phyloP scores from a whole-genome alignment of 2,113 vertebrate genomes.

The Thermophis baileyi region DNA sequence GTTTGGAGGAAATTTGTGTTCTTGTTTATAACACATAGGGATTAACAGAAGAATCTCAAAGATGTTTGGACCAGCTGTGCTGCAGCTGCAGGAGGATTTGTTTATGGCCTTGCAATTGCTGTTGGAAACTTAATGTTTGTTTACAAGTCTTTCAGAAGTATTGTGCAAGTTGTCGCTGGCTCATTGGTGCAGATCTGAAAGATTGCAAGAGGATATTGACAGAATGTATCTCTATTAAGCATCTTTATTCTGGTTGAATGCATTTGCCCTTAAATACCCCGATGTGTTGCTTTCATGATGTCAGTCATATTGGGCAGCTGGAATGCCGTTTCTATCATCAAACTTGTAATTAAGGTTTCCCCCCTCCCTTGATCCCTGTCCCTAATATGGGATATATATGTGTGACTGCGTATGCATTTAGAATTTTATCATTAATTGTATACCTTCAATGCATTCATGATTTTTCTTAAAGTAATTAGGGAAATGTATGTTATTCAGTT shows the following conservation, averaged over 20 bases:
- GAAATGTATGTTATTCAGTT: background rate
- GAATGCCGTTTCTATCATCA: background rate
- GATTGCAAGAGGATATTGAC: background rate
- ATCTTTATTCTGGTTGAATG: background rate
- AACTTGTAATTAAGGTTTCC: background rate
- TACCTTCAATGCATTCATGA: background rate
- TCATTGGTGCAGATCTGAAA: slow-evolving; percentile 26
- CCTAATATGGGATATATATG: too few species aligned
- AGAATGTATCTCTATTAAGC: background rate
- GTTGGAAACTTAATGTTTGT: slow-evolving; percentile 27
- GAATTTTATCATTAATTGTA: background rate
- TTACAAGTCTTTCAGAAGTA: slow-evolving; percentile 40
- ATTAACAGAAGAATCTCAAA: background rate
- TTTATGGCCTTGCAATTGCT: slow-evolving; percentile 29
- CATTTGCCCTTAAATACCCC: slow-evolving; percentile 4
- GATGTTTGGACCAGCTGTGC: slow-evolving; percentile 44
- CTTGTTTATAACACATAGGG: slow-evolving; percentile 28
- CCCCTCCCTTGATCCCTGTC: background rate
- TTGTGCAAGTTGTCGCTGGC: slow-evolving; percentile 12
- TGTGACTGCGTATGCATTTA: background rate
- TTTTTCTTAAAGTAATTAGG: background rate
- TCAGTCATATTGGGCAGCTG: background rate
- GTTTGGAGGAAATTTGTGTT: background rate
- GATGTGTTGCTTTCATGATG: background rate
- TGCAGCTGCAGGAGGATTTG: slow-evolving; percentile 42